These are phyloP conservation scores for Heteronetta atricapilla DNA, from an alignment of 2,113 vertebrate species.

Conservation along the genomic window DNA sequence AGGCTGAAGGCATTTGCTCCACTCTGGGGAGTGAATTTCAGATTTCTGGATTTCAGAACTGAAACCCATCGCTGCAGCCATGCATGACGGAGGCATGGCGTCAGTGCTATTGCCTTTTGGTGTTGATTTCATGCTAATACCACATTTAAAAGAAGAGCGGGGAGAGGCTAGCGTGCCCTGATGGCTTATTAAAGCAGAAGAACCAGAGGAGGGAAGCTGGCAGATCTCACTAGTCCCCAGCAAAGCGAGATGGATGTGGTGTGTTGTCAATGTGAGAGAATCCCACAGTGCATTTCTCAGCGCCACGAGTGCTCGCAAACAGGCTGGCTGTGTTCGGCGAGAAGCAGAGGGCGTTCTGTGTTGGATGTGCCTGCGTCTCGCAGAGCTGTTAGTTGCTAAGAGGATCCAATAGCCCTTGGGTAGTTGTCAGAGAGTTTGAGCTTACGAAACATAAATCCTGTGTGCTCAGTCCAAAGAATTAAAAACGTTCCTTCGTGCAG, in stretches of 20 bases:
- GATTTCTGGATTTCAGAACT: no score
- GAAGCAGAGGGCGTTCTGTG: rapidly evolving
- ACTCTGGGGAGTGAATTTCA: background rate
- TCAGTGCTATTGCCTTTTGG: background rate
- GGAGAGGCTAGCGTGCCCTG: background rate
- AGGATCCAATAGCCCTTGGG: background rate
- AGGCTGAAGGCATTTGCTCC: background rate
- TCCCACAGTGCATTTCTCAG: rapidly evolving
- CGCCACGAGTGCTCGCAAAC: rapidly evolving
- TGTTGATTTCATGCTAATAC: background rate
- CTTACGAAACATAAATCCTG: background rate
- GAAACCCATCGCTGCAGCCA: rapidly evolving
- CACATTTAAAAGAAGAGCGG: background rate
- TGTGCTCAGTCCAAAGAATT: background rate
- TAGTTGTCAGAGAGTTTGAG: background rate
- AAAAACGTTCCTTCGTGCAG: background rate
- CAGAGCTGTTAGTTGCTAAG: background rate
- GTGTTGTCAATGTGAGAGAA: rapidly evolving
- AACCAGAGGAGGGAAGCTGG: background rate
- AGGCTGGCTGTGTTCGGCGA: rapidly evolving
- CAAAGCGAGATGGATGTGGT: background rate
- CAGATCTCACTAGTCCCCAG: background rate
- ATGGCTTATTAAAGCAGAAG: background rate
- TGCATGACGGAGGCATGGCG: background rate
- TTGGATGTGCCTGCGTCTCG: rapidly evolving